A percentile compares a stretch with the other conserved stretches of the same genome.
These are phyloP conservation scores for Ligdia adustata DNA, from an alignment of 2,888 invertebrate species.

Conservation along the genomic window DNA sequence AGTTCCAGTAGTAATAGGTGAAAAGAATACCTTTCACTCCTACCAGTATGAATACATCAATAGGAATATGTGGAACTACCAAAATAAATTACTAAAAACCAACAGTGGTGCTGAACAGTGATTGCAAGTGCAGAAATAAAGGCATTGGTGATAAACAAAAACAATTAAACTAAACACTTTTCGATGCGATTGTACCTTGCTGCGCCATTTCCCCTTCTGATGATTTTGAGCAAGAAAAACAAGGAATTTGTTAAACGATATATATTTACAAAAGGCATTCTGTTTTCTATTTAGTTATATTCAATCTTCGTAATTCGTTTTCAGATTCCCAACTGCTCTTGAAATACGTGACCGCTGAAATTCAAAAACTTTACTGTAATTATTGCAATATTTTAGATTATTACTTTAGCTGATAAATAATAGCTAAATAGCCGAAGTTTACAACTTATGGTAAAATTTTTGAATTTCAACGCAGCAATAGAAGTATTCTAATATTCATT, in stretches of 20 bases:
- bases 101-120: too few relatives aligned
- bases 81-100: too few relatives aligned
- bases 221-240: constrained; percentile 43
- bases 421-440: too few relatives aligned
- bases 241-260: not conserved
- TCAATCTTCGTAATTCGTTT: constrained; percentile 17
- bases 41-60: too few relatives aligned
- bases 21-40: too few relatives aligned
- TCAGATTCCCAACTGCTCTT: constrained; percentile 24
- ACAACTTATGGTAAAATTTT: too few relatives aligned
- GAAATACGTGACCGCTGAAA: constrained; percentile 42
- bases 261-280: not conserved
- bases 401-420: too few relatives aligned
- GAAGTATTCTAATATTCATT: too few relatives aligned
- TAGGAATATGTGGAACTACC: too few relatives aligned
- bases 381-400: constrained; percentile 21
- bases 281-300: not conserved
- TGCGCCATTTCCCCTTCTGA: constrained; percentile 86
- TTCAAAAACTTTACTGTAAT: constrained; percentile 44
- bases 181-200: constrained; percentile 78
- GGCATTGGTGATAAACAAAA: not conserved
- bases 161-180: constrained; percentile 6
- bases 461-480: too few relatives aligned
- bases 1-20: too few relatives aligned
- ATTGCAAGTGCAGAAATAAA: too few relatives aligned